Percentiles rank a stretch among this genome's conserved stretches.
phyloP scores from a whole-genome alignment of 2,888 invertebrate species.

The Diaphora mendica region DNA sequence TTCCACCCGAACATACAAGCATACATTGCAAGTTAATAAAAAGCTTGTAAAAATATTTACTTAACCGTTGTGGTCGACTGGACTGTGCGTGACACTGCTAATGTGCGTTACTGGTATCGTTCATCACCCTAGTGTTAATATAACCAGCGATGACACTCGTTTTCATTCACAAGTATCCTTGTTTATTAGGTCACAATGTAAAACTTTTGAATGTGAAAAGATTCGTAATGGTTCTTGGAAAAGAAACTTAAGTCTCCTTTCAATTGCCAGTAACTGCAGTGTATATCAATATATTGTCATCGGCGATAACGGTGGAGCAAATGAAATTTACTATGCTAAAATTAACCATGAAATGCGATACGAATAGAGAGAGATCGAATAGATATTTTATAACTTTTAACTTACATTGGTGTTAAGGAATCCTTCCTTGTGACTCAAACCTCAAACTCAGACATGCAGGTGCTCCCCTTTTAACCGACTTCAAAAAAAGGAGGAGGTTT shows the following conservation, averaged over 20 bases:
- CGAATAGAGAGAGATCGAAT: neutral
- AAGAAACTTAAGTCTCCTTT: neutral
- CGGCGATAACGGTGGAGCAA: neutral
- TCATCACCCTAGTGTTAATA: neutral
- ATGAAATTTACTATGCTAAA: neutral
- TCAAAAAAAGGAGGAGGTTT: too few species aligned
- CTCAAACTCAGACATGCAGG: too few species aligned
- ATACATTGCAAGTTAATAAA: too few species aligned
- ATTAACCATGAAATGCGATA: neutral
- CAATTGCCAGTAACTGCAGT: neutral
- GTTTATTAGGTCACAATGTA: neutral
- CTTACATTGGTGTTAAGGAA: neutral
- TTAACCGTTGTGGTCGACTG: neutral
- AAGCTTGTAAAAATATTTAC: too few species aligned
- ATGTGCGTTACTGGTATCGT: neutral
- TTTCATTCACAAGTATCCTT: neutral
- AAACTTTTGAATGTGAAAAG: neutral
- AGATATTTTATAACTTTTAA: neutral
- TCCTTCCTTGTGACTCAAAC: neutral
- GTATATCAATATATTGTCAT: neutral
- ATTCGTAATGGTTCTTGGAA: neutral
- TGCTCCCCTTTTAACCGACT: too few species aligned
- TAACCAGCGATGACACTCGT: neutral
- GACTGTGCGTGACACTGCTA: neutral
- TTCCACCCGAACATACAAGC: too few species aligned